These are phyloP conservation scores for Henricia sp. DNA, from an alignment of 53 echinoderm and acorn worm species.

Conservation along the genomic window DNA sequence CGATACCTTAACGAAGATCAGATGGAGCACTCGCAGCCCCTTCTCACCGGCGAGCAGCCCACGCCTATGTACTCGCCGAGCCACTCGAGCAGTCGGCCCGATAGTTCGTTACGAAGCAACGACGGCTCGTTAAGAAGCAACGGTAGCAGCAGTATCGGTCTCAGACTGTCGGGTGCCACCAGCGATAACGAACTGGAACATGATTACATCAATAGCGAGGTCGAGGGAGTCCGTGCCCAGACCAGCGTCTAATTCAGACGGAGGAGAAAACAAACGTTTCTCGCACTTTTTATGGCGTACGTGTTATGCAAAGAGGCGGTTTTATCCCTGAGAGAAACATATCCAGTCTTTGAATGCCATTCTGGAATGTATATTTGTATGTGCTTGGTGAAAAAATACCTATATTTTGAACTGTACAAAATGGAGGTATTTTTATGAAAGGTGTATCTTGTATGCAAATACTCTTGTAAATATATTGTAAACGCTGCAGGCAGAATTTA, in stretches of 20 bases:
- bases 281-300: no score
- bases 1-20: constrained; percentile 55
- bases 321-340: no score
- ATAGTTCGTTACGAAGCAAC: constrained; percentile 40
- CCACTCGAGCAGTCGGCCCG: constrained; percentile 55
- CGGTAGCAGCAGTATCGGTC: constrained; percentile 48
- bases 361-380: no score
- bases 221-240: constrained; percentile 65
- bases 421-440: no score
- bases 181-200: constrained; percentile 75
- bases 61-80: constrained; percentile 50
- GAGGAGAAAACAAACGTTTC: no score
- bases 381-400: no score
- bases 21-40: constrained; percentile 63
- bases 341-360: no score
- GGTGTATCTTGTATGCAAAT: no score
- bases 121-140: constrained; percentile 22
- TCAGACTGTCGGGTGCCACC: constrained; percentile 45
- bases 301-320: no score
- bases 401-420: no score
- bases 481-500: no score
- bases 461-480: no score
- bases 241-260: constrained; percentile 76
- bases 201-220: constrained; percentile 84
- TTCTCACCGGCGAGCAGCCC: constrained; percentile 66